phyloP scores from a whole-genome alignment of 2,888 invertebrate genomes.

The Enoplolaimus lenunculus region DNA sequence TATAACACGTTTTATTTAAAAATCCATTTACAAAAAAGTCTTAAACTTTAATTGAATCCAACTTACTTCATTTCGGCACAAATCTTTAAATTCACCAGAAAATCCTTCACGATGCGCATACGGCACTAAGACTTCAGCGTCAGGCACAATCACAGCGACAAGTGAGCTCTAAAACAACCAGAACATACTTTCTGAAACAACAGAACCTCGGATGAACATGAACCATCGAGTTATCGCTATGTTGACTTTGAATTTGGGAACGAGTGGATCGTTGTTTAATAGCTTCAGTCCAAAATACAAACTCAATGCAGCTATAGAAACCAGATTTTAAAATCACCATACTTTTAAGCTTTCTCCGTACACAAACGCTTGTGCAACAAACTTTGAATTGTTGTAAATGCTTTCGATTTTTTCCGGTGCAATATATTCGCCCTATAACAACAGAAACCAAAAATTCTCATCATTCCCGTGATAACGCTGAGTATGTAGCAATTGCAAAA shows the following conservation, averaged over 20 bases:
- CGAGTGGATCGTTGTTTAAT: too few relatives aligned
- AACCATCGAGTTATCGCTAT: too few relatives aligned
- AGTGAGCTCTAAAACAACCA: conserved; percentile 58
- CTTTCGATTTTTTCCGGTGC: conserved; percentile 98
- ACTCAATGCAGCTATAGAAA: too few relatives aligned
- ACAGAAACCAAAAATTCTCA: not conserved
- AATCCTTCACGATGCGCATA: conserved; percentile 4
- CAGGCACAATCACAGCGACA: conserved; percentile 84
- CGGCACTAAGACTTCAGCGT: conserved; percentile 42
- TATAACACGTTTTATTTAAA: too few relatives aligned
- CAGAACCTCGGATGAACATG: too few relatives aligned
- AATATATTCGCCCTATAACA: conserved; percentile 78
- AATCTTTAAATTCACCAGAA: not conserved
- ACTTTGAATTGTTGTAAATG: conserved; percentile 78
- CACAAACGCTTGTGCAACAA: conserved; percentile 85
- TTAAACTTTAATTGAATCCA: too few relatives aligned
- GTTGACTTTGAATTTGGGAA: too few relatives aligned
- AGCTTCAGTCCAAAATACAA: too few relatives aligned
- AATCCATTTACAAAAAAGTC: too few relatives aligned
- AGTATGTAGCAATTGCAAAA: too few relatives aligned
- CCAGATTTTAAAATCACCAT: too few relatives aligned
- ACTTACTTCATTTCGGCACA: conserved; percentile 17
- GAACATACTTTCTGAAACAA: not conserved
- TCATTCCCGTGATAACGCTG: too few relatives aligned
- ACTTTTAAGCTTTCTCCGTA: conserved; percentile 72